Base-by-base conservation (phyloP, 2,888 invertebrate species). In the Nephrocerus scutellatus region DNA sequence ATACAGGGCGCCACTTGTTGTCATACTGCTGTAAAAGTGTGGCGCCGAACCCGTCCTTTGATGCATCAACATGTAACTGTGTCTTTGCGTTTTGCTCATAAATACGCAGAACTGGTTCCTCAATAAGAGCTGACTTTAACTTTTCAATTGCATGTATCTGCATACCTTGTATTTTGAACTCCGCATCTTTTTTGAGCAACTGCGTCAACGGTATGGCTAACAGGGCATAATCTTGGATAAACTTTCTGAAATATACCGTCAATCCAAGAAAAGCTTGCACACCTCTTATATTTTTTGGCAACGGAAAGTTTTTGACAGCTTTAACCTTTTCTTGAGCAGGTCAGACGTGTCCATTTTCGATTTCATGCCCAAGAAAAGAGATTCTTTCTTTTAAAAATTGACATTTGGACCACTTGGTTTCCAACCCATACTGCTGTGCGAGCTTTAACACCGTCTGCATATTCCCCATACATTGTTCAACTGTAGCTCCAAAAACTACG, bases 391-490 rank as follows among this genome's bases (percentile, higher is more conserved):
- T 26, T 7, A 44, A 10, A 9, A 46, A 46, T 12, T 9, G n/a
- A 15, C 43, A 43, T 18, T 41, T 46, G 2, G 25, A 12, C 39
- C 45, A 48, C 16, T 46, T 41, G 1, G 42, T 40, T 20, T 22
- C 15, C 7, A 44, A 7, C 6, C 26, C 31, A 16, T 16, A 37
- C 7, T 31, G 8, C 1, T 39, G 33, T 4, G 41, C 43, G 21
- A n/a, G 19, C 1, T 34, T 6, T 4, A 44, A 28, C 3, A 41
- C 37, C 10, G 15, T 29, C 28, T 30, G 31, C 5, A 32, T 24
- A 52, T 57, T 36, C n/a, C 38, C 5, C 10, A 44, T 19, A 22
- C 41, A 33, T 23, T 25, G 22, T 9, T 40, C 28, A 12, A 30
- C 21, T 5, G 40, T 22, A 19, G 8, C 24, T 18, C 37, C 34